Conservation (phyloP, 1,140 invertebrate genomes). For the Amphibalanus amphitrite region DNA sequence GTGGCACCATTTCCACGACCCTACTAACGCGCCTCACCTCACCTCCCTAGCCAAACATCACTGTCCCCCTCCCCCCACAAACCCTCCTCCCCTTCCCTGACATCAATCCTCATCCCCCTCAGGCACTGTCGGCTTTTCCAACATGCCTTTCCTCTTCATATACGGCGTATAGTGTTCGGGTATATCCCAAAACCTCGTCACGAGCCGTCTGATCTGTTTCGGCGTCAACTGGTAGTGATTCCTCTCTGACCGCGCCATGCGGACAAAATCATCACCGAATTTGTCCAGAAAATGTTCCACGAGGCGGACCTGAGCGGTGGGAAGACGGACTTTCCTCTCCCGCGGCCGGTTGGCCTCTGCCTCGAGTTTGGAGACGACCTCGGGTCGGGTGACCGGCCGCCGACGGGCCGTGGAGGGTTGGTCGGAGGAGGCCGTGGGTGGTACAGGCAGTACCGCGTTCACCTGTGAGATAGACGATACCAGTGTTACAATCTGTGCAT, state of each 20-base stretch:
- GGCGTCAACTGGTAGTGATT: slow-evolving; percentile 4
- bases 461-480: too few relatives aligned
- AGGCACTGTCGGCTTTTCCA: neutral
- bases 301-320: neutral
- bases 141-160: neutral
- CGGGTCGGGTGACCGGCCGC: neutral
- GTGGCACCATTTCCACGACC: too few relatives aligned
- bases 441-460: neutral
- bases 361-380: neutral
- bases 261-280: neutral
- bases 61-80: too few relatives aligned
- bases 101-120: too few relatives aligned
- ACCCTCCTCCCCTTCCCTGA: too few relatives aligned
- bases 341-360: neutral
- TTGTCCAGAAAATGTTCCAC: neutral
- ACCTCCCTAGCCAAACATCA: too few relatives aligned
- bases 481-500: too few relatives aligned
- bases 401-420: neutral
- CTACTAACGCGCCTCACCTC: too few relatives aligned
- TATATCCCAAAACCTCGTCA: neutral
- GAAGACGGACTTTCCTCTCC: neutral
- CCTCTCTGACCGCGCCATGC: neutral
- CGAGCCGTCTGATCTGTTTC: neutral
- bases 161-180: neutral
- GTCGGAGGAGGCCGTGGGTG: neutral